A percentile compares a stretch with the other conserved stretches of the same genome.
phyloP scores from a whole-genome alignment of 2,113 vertebrate genomes.

The Cygnus atratus region DNA sequence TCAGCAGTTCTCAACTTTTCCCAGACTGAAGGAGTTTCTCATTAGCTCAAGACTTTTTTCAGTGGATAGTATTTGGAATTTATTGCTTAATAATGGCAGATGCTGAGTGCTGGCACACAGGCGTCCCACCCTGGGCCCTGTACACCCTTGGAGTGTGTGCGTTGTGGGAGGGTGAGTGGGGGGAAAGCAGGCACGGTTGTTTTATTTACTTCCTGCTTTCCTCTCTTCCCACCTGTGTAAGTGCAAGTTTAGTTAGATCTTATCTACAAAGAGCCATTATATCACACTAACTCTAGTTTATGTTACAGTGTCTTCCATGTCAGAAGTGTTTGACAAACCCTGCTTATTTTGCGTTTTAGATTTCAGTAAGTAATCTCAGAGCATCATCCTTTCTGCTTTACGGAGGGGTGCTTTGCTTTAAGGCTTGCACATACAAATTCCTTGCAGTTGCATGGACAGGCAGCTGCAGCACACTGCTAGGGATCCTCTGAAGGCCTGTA shows the following conservation, averaged over 20 bases:
- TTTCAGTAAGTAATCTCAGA: background rate
- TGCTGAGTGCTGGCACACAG: background rate
- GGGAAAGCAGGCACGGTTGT: background rate
- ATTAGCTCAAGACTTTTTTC: background rate
- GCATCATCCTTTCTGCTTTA: background rate
- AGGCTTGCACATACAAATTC: background rate
- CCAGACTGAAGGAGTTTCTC: background rate
- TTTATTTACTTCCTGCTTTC: background rate
- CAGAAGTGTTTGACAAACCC: background rate
- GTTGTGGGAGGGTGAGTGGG: background rate
- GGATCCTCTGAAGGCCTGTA: background rate
- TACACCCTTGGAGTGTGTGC: accelerated
- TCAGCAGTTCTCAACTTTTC: background rate
- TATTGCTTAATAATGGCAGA: background rate
- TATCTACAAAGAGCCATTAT: background rate
- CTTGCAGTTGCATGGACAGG: background rate
- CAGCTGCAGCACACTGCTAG: background rate
- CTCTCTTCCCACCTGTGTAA: background rate
- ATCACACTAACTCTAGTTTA: background rate
- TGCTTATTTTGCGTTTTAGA: background rate
- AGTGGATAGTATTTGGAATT: background rate
- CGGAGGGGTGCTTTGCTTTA: background rate
- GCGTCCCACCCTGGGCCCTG: background rate
- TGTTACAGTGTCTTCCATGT: accelerated
- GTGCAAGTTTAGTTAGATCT: background rate